Conservation (phyloP, 1,140 invertebrate species). For the Hyles vespertilio region DNA sequence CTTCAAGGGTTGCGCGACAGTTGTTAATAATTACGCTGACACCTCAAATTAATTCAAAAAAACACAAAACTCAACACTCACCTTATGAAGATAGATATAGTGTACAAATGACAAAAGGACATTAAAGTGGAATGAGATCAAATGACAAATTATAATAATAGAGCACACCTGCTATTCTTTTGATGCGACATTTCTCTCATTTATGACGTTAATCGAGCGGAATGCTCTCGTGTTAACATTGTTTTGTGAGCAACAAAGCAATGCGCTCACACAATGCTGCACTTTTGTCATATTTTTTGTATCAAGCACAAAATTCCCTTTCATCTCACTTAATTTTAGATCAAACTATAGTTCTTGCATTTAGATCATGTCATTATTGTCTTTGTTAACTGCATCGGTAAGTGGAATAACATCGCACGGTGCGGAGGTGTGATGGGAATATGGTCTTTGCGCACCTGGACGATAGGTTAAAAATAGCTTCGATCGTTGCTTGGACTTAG, state of each 20-base stretch:
- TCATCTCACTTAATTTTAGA: conserved; percentile 71
- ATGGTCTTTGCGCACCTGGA: conserved; percentile 13
- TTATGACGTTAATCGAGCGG: conserved; percentile 72
- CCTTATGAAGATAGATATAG: conserved; percentile 38
- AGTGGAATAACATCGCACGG: conserved; percentile 21
- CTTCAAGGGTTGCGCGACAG: not conserved
- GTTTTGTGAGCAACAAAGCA: conserved; percentile 63
- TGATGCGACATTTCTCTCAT: conserved; percentile 73
- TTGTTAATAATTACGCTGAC: conserved; percentile 23
- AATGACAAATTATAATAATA: conserved; percentile 74
- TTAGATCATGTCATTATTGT: conserved; percentile 71
- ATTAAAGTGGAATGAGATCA: conserved; percentile 50
- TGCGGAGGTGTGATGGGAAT: conserved; percentile 12
- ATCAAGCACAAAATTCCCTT: conserved; percentile 62
- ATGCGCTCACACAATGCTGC: conserved; percentile 54
- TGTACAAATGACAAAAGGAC: conserved; percentile 47
- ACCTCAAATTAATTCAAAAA: conserved; percentile 32
- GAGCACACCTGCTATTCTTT: conserved; percentile 73
- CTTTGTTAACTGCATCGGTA: conserved; percentile 37
- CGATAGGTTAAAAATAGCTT: too few relatives aligned
- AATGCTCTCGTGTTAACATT: conserved; percentile 63
- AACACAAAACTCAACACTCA: conserved; percentile 21
- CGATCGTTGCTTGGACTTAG: not conserved
- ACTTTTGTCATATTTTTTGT: conserved; percentile 70
- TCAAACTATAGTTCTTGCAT: conserved; percentile 68